A percentile compares a stretch with the other conserved stretches of the same genome.
Conservation (phyloP, 2,113 vertebrate species). For the Gallinago media region DNA sequence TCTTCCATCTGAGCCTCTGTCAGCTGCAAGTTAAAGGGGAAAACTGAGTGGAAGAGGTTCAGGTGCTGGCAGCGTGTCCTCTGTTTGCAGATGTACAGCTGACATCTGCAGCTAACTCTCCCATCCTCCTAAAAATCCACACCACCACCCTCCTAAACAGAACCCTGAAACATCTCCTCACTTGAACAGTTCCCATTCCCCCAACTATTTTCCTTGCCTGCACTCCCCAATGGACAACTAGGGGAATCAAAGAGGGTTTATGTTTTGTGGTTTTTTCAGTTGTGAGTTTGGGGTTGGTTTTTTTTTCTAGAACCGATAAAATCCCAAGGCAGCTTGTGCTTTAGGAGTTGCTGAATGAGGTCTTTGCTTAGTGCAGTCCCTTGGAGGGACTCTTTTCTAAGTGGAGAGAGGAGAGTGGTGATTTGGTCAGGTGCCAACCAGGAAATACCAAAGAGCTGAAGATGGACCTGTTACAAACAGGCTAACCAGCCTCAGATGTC, state of each 20-base stretch:
- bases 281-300: not conserved
- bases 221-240: not conserved
- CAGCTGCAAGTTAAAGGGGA: not conserved
- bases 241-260: not conserved
- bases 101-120: not conserved
- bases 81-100: not conserved
- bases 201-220: not conserved
- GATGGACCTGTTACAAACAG: conserved; percentile 31
- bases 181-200: not conserved
- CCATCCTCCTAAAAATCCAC: not conserved
- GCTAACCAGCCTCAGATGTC: conserved; percentile 73
- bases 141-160: not conserved
- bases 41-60: not conserved
- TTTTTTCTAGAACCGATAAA: not conserved
- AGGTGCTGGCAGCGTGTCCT: not conserved
- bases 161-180: not conserved
- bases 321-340: not conserved
- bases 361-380: not conserved
- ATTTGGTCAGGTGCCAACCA: not conserved
- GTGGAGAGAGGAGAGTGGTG: not conserved
- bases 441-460: conserved; percentile 62
- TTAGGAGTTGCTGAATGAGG: not conserved
- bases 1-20: not conserved
- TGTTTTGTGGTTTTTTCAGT: fast-evolving
- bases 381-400: not conserved